These are phyloP conservation scores for Spilogale gracilis DNA, from an alignment of 2,113 vertebrate genomes.

Conservation along the genomic window DNA sequence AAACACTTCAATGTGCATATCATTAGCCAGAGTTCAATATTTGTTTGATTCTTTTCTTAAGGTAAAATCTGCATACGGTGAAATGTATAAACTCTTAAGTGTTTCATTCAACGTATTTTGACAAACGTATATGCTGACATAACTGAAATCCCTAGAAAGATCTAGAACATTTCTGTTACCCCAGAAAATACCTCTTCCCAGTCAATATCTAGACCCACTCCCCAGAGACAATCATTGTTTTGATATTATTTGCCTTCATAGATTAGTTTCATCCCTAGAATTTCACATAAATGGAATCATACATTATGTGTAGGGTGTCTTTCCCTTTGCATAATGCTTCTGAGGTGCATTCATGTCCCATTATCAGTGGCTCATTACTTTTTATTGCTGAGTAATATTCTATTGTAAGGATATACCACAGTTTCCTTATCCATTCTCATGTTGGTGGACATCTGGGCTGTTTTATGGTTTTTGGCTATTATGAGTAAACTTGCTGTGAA, in stretches of 20 bases:
- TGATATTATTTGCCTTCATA: not conserved
- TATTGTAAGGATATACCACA: conserved; percentile 15
- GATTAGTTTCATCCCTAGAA: not conserved
- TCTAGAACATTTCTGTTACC: not conserved
- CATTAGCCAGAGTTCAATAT: conserved; percentile 39
- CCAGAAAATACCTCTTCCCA: not conserved
- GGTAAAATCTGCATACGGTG: not conserved
- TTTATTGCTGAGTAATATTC: not conserved
- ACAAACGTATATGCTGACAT: not conserved
- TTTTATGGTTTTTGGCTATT: not conserved
- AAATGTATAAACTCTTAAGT: conserved; percentile 36
- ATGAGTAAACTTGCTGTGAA: not conserved
- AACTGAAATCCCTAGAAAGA: not conserved
- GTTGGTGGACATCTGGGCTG: not conserved
- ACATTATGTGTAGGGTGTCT: not conserved
- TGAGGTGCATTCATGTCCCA: not conserved
- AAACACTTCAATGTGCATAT: conserved; percentile 19
- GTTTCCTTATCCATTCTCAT: conserved; percentile 46
- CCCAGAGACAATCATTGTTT: not conserved
- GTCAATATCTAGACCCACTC: not conserved
- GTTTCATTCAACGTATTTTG: not conserved
- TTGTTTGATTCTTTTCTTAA: conserved; percentile 50
- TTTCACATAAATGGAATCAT: conserved; percentile 23
- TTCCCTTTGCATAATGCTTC: not conserved
- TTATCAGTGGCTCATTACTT: not conserved